Base-by-base conservation (phyloP, 1,140 invertebrate genomes). In the Aphelenchoides fujianensis region DNA sequence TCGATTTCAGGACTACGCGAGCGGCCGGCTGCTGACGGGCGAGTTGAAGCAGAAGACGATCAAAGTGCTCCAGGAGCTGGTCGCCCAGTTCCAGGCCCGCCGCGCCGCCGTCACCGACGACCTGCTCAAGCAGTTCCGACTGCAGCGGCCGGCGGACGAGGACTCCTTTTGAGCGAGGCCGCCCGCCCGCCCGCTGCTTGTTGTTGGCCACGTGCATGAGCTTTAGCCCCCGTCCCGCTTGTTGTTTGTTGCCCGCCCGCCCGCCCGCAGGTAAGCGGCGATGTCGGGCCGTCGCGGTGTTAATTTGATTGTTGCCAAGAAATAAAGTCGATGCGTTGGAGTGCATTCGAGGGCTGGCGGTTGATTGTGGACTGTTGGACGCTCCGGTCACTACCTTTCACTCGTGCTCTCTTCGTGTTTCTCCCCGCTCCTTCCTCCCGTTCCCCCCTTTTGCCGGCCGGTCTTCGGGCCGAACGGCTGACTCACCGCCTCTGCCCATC, bases 41-140 rank as follows among this genome's bases (percentile, higher is more conserved):
- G 91, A 96, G 86, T 86, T 98, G 34, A 98, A 98, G 85, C 92
- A 93, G 83, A 89, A 92, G 78, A 88, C 97, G 5, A 95, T 98
- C 70, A 89, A 90, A 71, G 85, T 89, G 72, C 84, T 90, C 7
- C 90, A 91, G 75, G 90, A 90, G 28, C 87, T 97, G 71, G 88
- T 97, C 0, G 87, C 88, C 31, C 88, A 89, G 62, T 94, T 97
- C 87, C 92, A 97, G 88, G 88, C 90, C 80, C 87, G 89, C 37
- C 88, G 92, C 72, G 90, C 90, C 59, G 86, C 89, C 71, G 88
- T 98, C 36, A 95, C 92, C 0, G 92, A 97, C 83, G 93, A 95
- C 35, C 85, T 90, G 34, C 86, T 97, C 31, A 89, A 90, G 79
- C 84, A 90, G 76, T 98, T 90, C 86, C n/a, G n/a, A n/a, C n/a